Base-by-base conservation (phyloP, 2,113 vertebrate species). In the Chamaea fasciata region DNA sequence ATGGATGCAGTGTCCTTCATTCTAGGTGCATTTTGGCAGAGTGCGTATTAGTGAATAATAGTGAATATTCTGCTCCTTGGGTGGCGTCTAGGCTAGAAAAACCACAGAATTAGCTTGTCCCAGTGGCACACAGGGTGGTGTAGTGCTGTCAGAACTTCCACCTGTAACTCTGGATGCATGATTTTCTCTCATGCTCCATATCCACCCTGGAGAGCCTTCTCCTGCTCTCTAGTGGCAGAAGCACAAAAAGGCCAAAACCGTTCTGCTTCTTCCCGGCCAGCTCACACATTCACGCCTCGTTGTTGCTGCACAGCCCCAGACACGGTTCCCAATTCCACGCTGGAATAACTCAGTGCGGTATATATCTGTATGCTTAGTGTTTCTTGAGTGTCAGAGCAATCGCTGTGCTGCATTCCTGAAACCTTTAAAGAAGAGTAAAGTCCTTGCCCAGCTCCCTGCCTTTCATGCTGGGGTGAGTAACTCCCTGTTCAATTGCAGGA, bases 201-300 rank as follows among this genome's bases (percentile, higher is more conserved):
- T 44, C 63, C 63, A 57, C 55, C 57, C 62, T 47, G 77, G 37
- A 90, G 82, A 88, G 42, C 91, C 26, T 95, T 83, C 90, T 95
- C 63, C 90, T 96, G 94, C 95, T 95, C 90, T 84, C 88, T 93
- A 93, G 93, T 56, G 93, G 95, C 21, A 59, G 56, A 89, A 74
- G n/a, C 35, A 71, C 50, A 90, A 63, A 93, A 88, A 90, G 59
- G 57, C 67, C 46, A 10, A 27, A 85, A 59, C 6, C 5, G 10
- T 46, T 56, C 53, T 60, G 52, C 22, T 79, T 14, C 33, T 84
- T 63, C 44, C 46, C 6, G 14, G 53, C 31, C 62, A 55, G 1
- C 39, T 83, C 71, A 8, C 39, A 23, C 23, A 15, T 33, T 33
- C 5, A 37, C 4, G 0, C 3, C 63, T 39, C 2, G 1, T n/a